Base-by-base conservation (phyloP, 2,888 invertebrate genomes). In the Bombylius discolor region DNA sequence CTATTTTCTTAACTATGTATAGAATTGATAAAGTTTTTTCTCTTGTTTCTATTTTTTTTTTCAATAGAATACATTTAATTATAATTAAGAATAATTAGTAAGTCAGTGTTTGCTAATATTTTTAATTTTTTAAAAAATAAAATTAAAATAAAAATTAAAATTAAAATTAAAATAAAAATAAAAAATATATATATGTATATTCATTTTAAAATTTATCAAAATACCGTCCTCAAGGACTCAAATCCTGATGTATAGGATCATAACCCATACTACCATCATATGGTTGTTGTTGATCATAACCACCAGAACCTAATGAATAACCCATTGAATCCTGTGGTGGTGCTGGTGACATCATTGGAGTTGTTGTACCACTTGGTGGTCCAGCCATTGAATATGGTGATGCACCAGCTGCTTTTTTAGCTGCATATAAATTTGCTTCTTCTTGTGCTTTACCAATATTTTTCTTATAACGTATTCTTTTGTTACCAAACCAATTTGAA, bases 401-500 rank as follows among this genome's bases (percentile, higher is more conserved):
- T 64, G 89, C 88, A 78, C 91, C 91, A 64, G 91, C 92, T 64
- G 94, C 94, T 76, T 96, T 97, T 78, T 98, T 98, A 62, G 97
- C 97, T 59, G 97, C 97, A 77, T 98, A 98, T 70, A 98, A 80
- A 77, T 97, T 97, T 58, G 98, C 98, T 77, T 99, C 98, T 77
- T 99, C 98, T 76, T 98, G 97, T 57, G 97, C 97, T 77, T 99
- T 99, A 68, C 96, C 97, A 65, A 99, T 98, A 78, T 98, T 98
- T 80, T 99, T 99, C 87, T 99, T 99, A 80, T 98, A 99, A 68
- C 98, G 88, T 78, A 99, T 99, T 70, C 98, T 86, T 77, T 98
- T 98, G 79, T 98, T 98, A 66, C 98, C 98, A 75, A 98, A 98
- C 98, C 98, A 98, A 82, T 98, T 98, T 65, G 96, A 97, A 61